Conservation (phyloP, 1,140 invertebrate genomes). For the Temnothorax longispinosus region DNA sequence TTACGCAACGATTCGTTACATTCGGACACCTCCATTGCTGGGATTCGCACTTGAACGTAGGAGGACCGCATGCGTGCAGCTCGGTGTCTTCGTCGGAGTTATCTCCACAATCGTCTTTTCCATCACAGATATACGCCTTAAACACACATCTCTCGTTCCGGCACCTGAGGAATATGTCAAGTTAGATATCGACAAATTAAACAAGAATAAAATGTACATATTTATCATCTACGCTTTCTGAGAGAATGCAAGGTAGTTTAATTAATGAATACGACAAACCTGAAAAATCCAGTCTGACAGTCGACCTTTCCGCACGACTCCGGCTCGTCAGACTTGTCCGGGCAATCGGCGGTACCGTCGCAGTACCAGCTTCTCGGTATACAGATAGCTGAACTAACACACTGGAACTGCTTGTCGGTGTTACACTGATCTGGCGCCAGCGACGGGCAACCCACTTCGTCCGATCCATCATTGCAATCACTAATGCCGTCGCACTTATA, state of each 20-base stretch:
- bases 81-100: slow-evolving; percentile 94
- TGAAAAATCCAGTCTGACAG: slow-evolving; percentile 92
- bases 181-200: neutral
- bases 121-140: slow-evolving; percentile 98
- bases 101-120: slow-evolving; percentile 98
- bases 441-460: slow-evolving; percentile 95
- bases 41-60: slow-evolving; percentile 91
- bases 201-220: neutral
- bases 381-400: slow-evolving; percentile 94
- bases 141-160: slow-evolving; percentile 96
- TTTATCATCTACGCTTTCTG: neutral
- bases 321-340: slow-evolving; percentile 96
- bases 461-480: slow-evolving; percentile 96
- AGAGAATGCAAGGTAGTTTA: neutral
- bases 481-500: slow-evolving; percentile 98
- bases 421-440: slow-evolving; percentile 95
- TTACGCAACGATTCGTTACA: slow-evolving; percentile 91
- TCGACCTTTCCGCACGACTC: slow-evolving; percentile 92
- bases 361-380: slow-evolving; percentile 98
- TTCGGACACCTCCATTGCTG: slow-evolving; percentile 95
- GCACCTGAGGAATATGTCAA: slow-evolving; percentile 83
- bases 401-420: slow-evolving; percentile 95
- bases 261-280: slow-evolving; percentile 74
- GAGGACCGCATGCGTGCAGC: slow-evolving; percentile 91
- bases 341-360: slow-evolving; percentile 97